phyloP scores from a whole-genome alignment of 2,113 vertebrate species.

The Syngnathus floridae region DNA sequence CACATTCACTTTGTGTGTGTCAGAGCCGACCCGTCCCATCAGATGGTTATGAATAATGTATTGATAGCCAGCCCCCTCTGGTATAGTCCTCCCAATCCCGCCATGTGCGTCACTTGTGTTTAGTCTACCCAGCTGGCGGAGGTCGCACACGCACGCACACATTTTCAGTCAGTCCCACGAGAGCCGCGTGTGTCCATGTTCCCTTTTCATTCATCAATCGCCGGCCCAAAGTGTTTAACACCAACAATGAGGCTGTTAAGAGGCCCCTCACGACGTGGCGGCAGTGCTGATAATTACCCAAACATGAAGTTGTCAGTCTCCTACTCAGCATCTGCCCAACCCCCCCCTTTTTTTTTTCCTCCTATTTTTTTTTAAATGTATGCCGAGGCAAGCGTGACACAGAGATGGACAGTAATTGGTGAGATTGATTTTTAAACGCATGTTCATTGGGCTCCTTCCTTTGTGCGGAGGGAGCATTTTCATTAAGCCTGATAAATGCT shows the following conservation, averaged over 20 bases:
- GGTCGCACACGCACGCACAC: slow-evolving; percentile 60
- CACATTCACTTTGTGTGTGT: slow-evolving; percentile 44
- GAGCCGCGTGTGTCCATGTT: slow-evolving; percentile 64
- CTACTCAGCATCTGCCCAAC: slow-evolving; percentile 45
- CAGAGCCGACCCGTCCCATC: slow-evolving; percentile 44
- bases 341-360: not conserved
- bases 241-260: slow-evolving; percentile 62
- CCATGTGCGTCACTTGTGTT: slow-evolving; percentile 55
- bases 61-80: slow-evolving; percentile 49
- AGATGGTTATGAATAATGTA: slow-evolving; percentile 68
- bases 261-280: slow-evolving; percentile 55
- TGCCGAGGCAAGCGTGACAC: slow-evolving; percentile 57
- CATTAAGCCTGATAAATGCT: slow-evolving; percentile 50
- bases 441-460: slow-evolving; percentile 49
- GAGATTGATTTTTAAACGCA: slow-evolving; percentile 59
- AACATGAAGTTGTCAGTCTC: slow-evolving; percentile 68
- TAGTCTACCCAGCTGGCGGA: slow-evolving; percentile 63
- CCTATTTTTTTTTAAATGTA: slow-evolving; percentile 20
- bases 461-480: slow-evolving; percentile 43
- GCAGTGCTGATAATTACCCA: slow-evolving; percentile 71
- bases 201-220: slow-evolving; percentile 68
- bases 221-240: slow-evolving; percentile 69
- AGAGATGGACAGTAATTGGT: slow-evolving; percentile 55
- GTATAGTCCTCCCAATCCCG: slow-evolving; percentile 37
- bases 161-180: slow-evolving; percentile 63